A percentile compares a stretch with the other conserved stretches of the same genome.
Evolutionary conservation across 2,113 vertebrate genomes (phyloP).

Genomic region (Forbesichthys agassizii): DNA sequence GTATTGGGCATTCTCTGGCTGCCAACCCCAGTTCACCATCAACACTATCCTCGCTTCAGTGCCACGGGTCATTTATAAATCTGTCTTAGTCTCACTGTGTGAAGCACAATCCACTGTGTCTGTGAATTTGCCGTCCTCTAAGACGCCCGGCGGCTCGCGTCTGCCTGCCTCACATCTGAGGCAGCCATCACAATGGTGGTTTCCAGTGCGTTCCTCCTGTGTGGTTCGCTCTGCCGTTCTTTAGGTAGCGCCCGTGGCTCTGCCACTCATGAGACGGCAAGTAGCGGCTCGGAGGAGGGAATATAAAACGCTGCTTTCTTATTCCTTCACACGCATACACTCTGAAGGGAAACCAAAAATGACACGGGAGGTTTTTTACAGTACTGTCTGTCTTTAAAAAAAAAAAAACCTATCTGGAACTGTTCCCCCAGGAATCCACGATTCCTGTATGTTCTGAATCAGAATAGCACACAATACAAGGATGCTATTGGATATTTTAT

Average conservation of each 20-base stretch:
- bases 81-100: slow-evolving; percentile 12
- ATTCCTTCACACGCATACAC: slow-evolving; percentile 49
- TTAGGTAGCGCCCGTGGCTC: slow-evolving; percentile 65
- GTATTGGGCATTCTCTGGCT: not conserved
- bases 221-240: slow-evolving; percentile 50
- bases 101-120: slow-evolving; percentile 28
- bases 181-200: slow-evolving; percentile 54
- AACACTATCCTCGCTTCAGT: not conserved
- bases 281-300: slow-evolving; percentile 34
- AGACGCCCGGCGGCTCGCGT: slow-evolving; percentile 42
- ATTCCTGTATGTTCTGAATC: slow-evolving; percentile 58
- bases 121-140: slow-evolving; percentile 28
- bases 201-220: slow-evolving; percentile 63
- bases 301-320: slow-evolving; percentile 21
- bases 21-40: not conserved
- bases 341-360: slow-evolving; percentile 59
- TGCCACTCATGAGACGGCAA: slow-evolving; percentile 56
- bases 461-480: slow-evolving; percentile 16
- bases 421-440: slow-evolving; percentile 49
- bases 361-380: slow-evolving; percentile 55
- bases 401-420: slow-evolving; percentile 54
- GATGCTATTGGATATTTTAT: slow-evolving; percentile 22
- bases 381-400: slow-evolving; percentile 53
- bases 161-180: slow-evolving; percentile 61
- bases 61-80: slow-evolving; percentile 3